Conservation (phyloP, 2,797 vertebrate species). For the Mormyrus proboscirostris region DNA sequence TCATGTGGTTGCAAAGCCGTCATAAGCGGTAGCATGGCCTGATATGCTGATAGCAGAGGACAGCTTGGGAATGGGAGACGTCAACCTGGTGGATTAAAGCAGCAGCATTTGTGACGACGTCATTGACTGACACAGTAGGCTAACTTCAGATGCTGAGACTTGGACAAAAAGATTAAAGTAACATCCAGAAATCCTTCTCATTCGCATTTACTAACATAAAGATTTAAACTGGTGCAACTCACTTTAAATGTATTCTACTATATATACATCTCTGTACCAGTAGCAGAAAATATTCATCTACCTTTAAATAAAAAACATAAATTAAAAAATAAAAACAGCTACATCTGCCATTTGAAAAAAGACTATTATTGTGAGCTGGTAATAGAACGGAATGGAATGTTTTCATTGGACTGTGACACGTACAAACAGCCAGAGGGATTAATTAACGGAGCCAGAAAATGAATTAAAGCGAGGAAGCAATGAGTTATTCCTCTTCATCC, state of each 20-base stretch:
- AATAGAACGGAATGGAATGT: background rate
- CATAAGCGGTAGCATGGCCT: too few species aligned
- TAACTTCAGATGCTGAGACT: background rate
- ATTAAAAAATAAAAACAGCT: background rate
- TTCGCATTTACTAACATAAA: background rate
- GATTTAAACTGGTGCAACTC: background rate
- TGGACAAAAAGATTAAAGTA: background rate
- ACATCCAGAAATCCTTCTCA: background rate
- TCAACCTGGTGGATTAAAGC: background rate
- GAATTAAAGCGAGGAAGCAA: background rate
- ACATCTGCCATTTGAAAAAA: background rate
- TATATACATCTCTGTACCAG: background rate
- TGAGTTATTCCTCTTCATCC: conserved; percentile 10
- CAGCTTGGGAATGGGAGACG: background rate
- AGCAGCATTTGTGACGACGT: background rate
- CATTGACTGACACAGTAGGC: background rate
- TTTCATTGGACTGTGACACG: background rate
- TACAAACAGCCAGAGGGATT: background rate
- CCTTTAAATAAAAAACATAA: background rate
- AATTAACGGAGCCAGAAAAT: background rate
- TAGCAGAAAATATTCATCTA: background rate
- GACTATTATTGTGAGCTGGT: background rate
- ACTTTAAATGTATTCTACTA: background rate
- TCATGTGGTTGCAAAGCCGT: background rate
- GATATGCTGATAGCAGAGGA: background rate